Base-by-base conservation (phyloP, 2,888 invertebrate species). In the Caenorhabditis wallacei region DNA sequence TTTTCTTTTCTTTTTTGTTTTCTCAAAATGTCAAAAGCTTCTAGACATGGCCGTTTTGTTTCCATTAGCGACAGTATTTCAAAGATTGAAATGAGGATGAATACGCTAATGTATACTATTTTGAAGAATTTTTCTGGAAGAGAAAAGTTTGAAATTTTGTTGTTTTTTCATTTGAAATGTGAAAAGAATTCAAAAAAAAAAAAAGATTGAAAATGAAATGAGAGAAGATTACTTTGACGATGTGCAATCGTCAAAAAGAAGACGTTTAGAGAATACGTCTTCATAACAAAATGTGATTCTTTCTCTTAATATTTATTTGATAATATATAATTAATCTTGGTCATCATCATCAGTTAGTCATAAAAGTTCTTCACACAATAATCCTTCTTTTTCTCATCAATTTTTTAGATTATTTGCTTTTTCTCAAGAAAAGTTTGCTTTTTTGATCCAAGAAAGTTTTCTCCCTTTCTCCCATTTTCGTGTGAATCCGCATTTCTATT, bases 241-340 rank as follows among this genome's bases (percentile, higher is more conserved):
- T 13, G 3, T 48, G 46, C n/a, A 20, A n/a, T 46, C 30, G 57
- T n/a, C 64, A 30, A 18, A 48, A 26, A 7, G 13, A 22, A 35
- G 35, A 40, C 2, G 40, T 35, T 20, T n/a, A n/a, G n/a, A n/a
- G 22, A 35, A 51, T 59, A 59, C 70, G 70, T 70, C 46, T 59
- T 59, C 57, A n/a, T 26, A 37, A 48, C 71, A 46, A 69, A 43
- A 69, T 69, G 51, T 53, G 51, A 53, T 56, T 59, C 71, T 37
- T 54, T 3, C 22, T 54, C 43, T 61, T 43, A 61, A 61, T 64
- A 37, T 46, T 56, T 74, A 43, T 74, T 59, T 61, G 69, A 78
- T 70, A 78, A 78, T 53, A 78, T 53, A 69, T 78, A 78, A 69
- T 78, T 78, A 78, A 78, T 78, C 78, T 78, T 68, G 53, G 63